Percentiles rank a stretch among this genome's conserved stretches.
These are phyloP conservation scores for Eutolmus rufibarbis DNA, from an alignment of 2,888 invertebrate genomes.

Conservation along the genomic window DNA sequence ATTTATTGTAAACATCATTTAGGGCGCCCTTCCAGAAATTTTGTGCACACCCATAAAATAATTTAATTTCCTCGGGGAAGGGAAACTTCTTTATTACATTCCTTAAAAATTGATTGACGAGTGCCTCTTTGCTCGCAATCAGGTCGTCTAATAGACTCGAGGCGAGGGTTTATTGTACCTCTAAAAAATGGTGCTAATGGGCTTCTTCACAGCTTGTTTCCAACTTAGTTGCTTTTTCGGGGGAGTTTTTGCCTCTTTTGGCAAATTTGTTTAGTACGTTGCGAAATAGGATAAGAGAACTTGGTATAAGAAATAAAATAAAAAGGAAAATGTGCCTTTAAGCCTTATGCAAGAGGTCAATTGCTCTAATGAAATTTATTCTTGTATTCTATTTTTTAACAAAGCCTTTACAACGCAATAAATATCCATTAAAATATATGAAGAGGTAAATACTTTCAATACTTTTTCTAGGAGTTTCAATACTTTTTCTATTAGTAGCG, in stretches of 20 bases:
- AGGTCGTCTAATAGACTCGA: not conserved
- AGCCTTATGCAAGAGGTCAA: not conserved
- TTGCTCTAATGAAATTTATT: not conserved
- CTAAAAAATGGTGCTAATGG: not conserved
- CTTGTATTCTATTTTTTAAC: not conserved
- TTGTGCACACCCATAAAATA: conserved; percentile 3
- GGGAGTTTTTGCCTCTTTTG: not conserved
- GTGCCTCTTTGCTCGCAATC: not conserved
- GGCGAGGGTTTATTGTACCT: conserved; percentile 1
- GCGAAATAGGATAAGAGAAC: not conserved
- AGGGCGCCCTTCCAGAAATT: not conserved
- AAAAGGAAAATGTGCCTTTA: not conserved
- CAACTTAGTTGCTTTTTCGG: not conserved
- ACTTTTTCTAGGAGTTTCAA: not conserved
- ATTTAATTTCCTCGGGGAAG: conserved; percentile 18
- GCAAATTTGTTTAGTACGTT: not conserved
- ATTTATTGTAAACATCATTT: conserved; percentile 22
- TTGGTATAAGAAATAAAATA: not conserved
- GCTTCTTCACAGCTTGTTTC: not conserved
- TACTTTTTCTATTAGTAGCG: no score
- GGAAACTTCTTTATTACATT: conserved; percentile 13
- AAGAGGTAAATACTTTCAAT: not conserved
- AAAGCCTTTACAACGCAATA: not conserved
- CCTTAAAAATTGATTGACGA: conserved; percentile 23
- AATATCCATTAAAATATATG: not conserved